Evolutionary conservation across 1,140 invertebrate genomes (phyloP), one percentile per base, ranked within the genome.

Genomic region (Pseudomyrmex dendroicus): DNA sequence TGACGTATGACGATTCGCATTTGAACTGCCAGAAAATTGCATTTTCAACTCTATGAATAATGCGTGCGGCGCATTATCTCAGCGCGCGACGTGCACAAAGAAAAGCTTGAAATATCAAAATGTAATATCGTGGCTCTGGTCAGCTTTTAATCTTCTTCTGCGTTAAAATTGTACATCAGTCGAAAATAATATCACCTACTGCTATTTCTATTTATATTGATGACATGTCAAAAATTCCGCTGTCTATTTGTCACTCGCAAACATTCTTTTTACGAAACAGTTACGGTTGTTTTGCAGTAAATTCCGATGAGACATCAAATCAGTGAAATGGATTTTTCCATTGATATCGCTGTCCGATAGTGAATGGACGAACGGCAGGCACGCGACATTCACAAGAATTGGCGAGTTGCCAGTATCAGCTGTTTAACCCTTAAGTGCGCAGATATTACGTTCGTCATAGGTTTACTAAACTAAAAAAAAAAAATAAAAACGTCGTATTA

Each of bases 331-430:
- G 10, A 48, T 17, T 78, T 70, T 70, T 59, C 64, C 44, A 57
- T 8, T 78, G 35, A 78, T 70, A 70, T 68, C 52, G 20, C 20
- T n/a, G 44, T n/a, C 15, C 64, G 35, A 59, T 57, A 46, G 3
- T 56, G 59, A 64, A 57, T 78, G 25, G 52, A 13, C 10, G 46
- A 78, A 78, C 35, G 67, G n/a, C 50, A 77, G 52, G 66, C 64
- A 78, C 63, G 52, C 64, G 64, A 78, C 20, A 56, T 56, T 78
- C 52, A 52, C 67, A 50, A 12, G 22, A 15, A 25, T 59, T 70
- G 76, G 76, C 76, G 70, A 68, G 9, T 20, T 54, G 64, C 76
- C 76, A 78, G 52, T 78, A 59, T 78, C 52, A 59, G 20, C 54
- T 56, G 62, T 35, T 77, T 78, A 78, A 78, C 2, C 17, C 52